phyloP scores from a whole-genome alignment of 1,140 invertebrate genomes.

The Drosophila lacertosa region DNA sequence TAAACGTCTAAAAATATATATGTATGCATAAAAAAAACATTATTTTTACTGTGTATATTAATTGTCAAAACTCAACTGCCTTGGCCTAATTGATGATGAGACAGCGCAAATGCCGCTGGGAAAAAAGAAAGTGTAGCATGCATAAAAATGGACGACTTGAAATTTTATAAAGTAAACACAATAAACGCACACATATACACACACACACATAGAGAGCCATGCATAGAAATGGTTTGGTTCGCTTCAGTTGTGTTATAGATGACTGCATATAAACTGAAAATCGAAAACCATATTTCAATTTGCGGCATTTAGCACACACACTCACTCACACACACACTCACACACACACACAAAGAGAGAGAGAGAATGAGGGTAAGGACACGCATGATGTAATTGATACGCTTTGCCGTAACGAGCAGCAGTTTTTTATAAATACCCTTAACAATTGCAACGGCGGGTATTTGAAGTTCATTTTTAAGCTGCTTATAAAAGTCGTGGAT shows the following conservation, averaged over 20 bases:
- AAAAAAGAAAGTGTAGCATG: slow-evolving; percentile 23
- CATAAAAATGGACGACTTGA: slow-evolving; percentile 65
- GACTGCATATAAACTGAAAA: slow-evolving; percentile 81
- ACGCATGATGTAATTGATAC: slow-evolving; percentile 81
- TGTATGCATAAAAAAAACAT: no score
- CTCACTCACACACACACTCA: slow-evolving; percentile 16
- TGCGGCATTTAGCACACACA: slow-evolving; percentile 79
- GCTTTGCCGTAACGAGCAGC: slow-evolving; percentile 68
- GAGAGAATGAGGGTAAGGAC: slow-evolving; percentile 55
- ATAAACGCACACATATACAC: slow-evolving; percentile 43
- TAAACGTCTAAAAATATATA: no score
- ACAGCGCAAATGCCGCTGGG: background rate
- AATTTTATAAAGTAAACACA: slow-evolving; percentile 77
- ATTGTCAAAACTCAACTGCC: no score
- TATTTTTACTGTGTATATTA: no score
- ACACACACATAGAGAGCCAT: slow-evolving; percentile 4
- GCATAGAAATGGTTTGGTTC: slow-evolving; percentile 31
- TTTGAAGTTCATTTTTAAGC: background rate
- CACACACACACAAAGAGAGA: background rate
- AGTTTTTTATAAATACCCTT: slow-evolving; percentile 18
- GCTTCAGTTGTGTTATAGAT: slow-evolving; percentile 73
- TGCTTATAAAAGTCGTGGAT: background rate
- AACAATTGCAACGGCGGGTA: background rate
- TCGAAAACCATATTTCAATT: slow-evolving; percentile 82
- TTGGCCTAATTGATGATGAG: background rate